These are phyloP conservation scores for Conus betulinus DNA, from an alignment of 1,140 invertebrate species.

Conservation along the genomic window DNA sequence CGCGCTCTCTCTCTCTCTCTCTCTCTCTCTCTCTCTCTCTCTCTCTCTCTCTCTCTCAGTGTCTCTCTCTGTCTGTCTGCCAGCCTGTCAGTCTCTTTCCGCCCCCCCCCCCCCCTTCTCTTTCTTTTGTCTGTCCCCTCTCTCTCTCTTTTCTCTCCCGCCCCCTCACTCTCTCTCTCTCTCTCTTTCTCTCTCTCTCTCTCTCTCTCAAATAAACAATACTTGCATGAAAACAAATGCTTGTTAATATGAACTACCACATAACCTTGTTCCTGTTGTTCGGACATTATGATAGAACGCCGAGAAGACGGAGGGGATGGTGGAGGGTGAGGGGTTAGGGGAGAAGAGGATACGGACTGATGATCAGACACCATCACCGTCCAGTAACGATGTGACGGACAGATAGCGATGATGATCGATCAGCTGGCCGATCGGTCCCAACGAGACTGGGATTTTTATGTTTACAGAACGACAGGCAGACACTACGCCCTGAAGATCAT, in stretches of 20 bases:
- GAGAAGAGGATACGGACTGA: not conserved
- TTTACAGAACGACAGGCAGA: slow-evolving; percentile 68
- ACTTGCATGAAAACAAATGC: no score
- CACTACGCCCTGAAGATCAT: slow-evolving; percentile 96
- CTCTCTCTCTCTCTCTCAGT: slow-evolving; percentile 5
- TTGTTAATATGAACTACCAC: no score
- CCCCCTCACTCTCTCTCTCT: not conserved
- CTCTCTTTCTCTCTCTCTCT: not conserved
- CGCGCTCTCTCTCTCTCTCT: not conserved
- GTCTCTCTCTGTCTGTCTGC: not conserved
- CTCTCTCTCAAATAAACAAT: not conserved
- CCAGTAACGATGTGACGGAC: no score
- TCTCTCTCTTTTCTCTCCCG: not conserved
- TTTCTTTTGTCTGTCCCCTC: not conserved
- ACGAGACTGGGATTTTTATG: slow-evolving; percentile 15
- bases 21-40: not conserved
- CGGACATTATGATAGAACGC: no score
- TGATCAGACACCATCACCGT: no score
- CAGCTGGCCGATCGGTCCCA: no score
- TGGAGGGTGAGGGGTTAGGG: no score
- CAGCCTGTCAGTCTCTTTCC: no score
- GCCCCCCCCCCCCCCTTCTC: not conserved
- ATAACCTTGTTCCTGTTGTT: no score
- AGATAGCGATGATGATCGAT: no score
- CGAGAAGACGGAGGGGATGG: no score